phyloP scores from a whole-genome alignment of 2,888 invertebrate species.

The Smittia sp. region DNA sequence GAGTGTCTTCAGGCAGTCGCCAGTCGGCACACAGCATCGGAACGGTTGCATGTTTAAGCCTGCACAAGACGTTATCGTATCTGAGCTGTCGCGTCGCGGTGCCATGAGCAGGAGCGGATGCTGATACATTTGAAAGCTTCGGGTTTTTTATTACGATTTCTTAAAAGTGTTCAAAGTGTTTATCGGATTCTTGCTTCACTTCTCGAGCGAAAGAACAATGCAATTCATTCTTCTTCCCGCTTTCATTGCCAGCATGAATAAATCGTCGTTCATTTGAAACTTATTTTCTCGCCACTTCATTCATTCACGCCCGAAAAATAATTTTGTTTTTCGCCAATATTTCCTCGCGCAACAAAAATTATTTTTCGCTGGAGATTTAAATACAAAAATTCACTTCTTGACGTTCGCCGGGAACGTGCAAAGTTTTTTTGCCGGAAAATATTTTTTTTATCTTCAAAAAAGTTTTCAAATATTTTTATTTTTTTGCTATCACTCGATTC shows the following conservation, averaged over 20 bases:
- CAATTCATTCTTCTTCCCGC: slow-evolving; percentile 13
- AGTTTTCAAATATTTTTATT: neutral
- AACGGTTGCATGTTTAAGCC: slow-evolving; percentile 42
- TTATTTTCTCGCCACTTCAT: slow-evolving; percentile 6
- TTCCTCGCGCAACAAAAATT: neutral
- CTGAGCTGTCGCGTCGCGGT: slow-evolving; percentile 56
- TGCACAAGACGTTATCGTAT: slow-evolving; percentile 36
- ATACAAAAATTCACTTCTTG: no score
- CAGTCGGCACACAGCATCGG: slow-evolving; percentile 77
- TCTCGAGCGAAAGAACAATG: neutral
- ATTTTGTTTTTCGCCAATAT: neutral
- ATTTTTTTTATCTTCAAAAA: neutral
- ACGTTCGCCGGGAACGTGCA: no score
- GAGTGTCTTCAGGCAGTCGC: slow-evolving; percentile 69
- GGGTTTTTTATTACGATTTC: neutral
- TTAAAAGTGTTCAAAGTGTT: slow-evolving; percentile 1
- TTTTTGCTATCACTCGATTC: neutral
- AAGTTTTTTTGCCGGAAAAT: neutral
- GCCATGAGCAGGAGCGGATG: slow-evolving; percentile 54
- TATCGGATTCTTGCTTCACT: slow-evolving; percentile 8
- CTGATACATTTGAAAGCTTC: slow-evolving; percentile 32
- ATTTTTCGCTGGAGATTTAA: neutral
- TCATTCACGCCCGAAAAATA: neutral
- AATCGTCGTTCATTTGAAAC: neutral
- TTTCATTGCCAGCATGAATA: slow-evolving; percentile 12